Conservation (phyloP, 2,888 invertebrate species). For the Callyntrura sp. region DNA sequence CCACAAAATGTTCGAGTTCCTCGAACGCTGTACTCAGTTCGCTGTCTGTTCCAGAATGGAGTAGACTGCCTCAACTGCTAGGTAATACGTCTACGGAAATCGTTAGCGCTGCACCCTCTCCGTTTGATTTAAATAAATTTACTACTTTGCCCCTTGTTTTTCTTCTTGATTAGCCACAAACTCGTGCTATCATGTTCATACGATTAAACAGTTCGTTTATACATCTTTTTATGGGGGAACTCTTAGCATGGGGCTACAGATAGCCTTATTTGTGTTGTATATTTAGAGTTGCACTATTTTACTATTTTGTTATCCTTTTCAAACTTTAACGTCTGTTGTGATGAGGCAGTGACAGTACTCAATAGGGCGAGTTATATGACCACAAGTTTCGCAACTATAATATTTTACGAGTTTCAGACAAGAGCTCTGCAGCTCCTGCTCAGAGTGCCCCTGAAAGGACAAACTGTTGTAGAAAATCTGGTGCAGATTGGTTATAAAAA, state of each 20-base stretch:
- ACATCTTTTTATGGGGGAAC: background rate
- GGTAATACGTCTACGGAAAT: background rate
- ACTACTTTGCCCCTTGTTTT: constrained; percentile 14
- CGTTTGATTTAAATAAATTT: background rate
- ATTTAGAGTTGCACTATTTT: background rate
- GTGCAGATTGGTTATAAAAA: background rate
- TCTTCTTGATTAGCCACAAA: constrained; percentile 13
- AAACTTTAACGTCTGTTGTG: too few species aligned
- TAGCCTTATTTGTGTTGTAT: background rate
- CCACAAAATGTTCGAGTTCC: constrained; percentile 68
- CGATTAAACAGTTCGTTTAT: background rate
- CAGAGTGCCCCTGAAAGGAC: constrained; percentile 21
- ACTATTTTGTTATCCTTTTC: background rate
- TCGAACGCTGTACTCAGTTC: constrained; percentile 57
- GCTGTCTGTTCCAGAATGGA: constrained; percentile 72
- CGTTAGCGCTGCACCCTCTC: constrained; percentile 10
- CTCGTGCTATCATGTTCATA: background rate
- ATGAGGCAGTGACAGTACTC: too few species aligned
- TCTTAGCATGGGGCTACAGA: background rate
- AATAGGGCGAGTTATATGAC: background rate
- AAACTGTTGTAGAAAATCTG: constrained; percentile 10
- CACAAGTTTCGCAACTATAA: background rate
- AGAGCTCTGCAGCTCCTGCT: background rate
- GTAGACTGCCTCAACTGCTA: constrained; percentile 49
- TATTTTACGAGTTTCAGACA: background rate